Evolutionary conservation across 1,140 invertebrate genomes (phyloP).

Genomic region (Belonocnema kinseyi): DNA sequence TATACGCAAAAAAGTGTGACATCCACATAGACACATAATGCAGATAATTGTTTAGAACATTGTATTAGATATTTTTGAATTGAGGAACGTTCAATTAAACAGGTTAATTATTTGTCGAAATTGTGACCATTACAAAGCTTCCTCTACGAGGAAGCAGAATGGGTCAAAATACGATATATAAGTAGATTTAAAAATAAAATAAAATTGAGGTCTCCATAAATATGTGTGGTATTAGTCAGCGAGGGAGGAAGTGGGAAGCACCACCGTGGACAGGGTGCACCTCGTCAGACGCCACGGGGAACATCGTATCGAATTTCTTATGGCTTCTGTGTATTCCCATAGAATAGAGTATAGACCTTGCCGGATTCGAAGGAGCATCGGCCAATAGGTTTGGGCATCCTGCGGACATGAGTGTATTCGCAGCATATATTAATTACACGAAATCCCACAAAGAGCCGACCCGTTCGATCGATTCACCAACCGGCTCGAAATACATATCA

Average conservation of each 20-base stretch:
- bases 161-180: neutral
- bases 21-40: too few species aligned
- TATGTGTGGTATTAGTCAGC: neutral
- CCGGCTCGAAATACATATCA: slow-evolving; percentile 15
- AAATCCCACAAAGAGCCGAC: slow-evolving; percentile 67
- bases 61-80: too few species aligned
- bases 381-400: slow-evolving; percentile 52
- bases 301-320: slow-evolving; percentile 73
- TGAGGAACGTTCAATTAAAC: too few species aligned
- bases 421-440: slow-evolving; percentile 72
- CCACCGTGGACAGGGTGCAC: slow-evolving; percentile 63
- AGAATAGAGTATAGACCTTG: slow-evolving; percentile 42
- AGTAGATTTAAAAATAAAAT: neutral
- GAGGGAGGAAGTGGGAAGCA: slow-evolving; percentile 76
- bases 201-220: neutral
- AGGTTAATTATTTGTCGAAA: too few species aligned
- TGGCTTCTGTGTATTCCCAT: slow-evolving; percentile 76
- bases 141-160: too few species aligned
- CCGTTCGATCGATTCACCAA: slow-evolving; percentile 47
- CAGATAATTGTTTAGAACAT: too few species aligned
- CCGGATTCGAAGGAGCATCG: slow-evolving; percentile 47
- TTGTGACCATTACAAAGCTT: too few species aligned
- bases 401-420: slow-evolving; percentile 50
- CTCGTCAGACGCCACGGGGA: slow-evolving; percentile 66
- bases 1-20: too few species aligned